Evolutionary conservation across 2,888 invertebrate genomes (phyloP), one percentile per base, ranked within the genome.

Genomic region (Leucophora obtusa): DNA sequence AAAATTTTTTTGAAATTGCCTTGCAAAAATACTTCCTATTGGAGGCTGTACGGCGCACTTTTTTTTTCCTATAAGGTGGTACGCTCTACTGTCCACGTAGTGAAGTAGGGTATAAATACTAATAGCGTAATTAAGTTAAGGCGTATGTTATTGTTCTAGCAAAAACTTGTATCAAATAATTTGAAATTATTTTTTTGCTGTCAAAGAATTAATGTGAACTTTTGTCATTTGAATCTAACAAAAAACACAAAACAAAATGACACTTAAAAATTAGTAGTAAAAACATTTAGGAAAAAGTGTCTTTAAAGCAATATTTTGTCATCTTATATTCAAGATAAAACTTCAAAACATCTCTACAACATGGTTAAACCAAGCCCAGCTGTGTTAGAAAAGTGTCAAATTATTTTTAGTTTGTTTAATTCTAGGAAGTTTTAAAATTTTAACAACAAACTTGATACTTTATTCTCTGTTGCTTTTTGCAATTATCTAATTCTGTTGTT

Each of bases 311-410:
- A n/a, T 47, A n/a, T 47, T n/a, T 47, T 47, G 1, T n/a, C 5
- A n/a, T 47, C 14, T 47, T n/a, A 47, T 47, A n/a, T n/a, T n/a
- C 43, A 47, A 47, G 43, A 47, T 47, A 47, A 47, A 38, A 47
- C 43, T n/a, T 47, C n/a, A 14, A 14, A 14, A 47, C 6, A 47
- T 47, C 6, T n/a, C n/a, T 6, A 47, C 11, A 11, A 11, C 10
- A 38, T 14, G n/a, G 43, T n/a, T n/a, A 54, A 54, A 47, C 72
- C 63, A 21, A 63, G 56, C 54, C 62, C 71, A 71, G 71, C 71
- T 77, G 77, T 71, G 65, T 53, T 66, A 35, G 60, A 59, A 66
- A 54, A 77, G 71, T 71, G 77, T 77, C 77, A 77, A 66, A 77
- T 77, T 59, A 47, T 66, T 47, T 71, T 65, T 76, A 18, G 24